Evolutionary conservation across 1,140 invertebrate species (phyloP), one percentile per base, ranked within the genome.

Genomic region (Bombus cullumanus): DNA sequence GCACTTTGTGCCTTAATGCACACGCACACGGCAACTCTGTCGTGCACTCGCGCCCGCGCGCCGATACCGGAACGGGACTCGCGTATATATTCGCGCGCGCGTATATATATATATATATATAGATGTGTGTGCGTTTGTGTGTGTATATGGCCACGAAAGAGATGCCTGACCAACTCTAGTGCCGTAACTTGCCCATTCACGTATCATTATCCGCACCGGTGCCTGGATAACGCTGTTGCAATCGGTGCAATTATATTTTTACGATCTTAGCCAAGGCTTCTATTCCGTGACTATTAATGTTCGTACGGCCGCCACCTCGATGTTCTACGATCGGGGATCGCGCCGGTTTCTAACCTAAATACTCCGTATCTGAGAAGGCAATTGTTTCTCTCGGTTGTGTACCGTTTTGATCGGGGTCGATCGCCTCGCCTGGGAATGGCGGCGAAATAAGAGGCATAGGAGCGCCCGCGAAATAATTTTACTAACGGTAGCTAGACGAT

Each of bases 241-340:
- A 95, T 94, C 93, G 92, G 87, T 87, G 94, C 93, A 94, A 95
- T 95, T 95, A 95, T 93, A 94, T 94, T 95, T 95, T 95, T 95
- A 95, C 94, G 94, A 95, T 95, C 93, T 82, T 43, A 89, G 86
- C 92, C 94, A 94, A 95, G 94, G 94, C 92, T 94, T 93, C 92
- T 91, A 92, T 93, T 93, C 89, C 88, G 90, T 92, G 93, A 93
- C 91, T 94, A 93, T 95, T 94, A 94, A 94, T 94, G 91, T 76
- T 84, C 86, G 80, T 81, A 72, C 83, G 78, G 79, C 77, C 85
- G 79, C 77, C 85, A 68, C 81, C 87, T 90, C 88, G 86, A 81
- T 47, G 68, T n/a, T 76, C 66, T 47, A 66, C 47, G 53, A 81
- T 84, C 83, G 68, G 39, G 34, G 47, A 81, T 82, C 76, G 62